Base-by-base conservation (phyloP, 92 coral and sea anemone species). In the Siderastrea radians region DNA sequence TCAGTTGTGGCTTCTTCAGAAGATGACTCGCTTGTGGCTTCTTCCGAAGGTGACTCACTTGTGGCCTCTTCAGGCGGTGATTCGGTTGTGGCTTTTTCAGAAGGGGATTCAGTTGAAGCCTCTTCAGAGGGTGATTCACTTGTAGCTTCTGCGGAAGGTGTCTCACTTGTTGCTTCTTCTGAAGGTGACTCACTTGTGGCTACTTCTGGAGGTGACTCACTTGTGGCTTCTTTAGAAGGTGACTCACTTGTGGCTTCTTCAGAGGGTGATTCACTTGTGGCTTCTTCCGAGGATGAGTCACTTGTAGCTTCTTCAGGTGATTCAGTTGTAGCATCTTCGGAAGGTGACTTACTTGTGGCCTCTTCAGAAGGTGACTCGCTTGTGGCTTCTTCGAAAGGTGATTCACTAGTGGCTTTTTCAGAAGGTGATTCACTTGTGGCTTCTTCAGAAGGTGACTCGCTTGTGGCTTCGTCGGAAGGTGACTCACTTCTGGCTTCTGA, bases 241-340 rank as follows among this genome's bases (percentile, higher is more conserved):
- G 48, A 19, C 1, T 38, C 48, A 65, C 11, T 17, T 65, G 70
- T 65, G 7, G 46, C 48, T 3, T 3, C 70, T 61, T 38, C 70
- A 65, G 70, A 65, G n/a, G 48, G 48, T 65, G 70, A 65, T 26
- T 65, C 70, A 38, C 70, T 65, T 65, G 70, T 65, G 11, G 70
- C 14, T 11, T 19, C 48, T 65, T 65, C 70, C 0, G 48, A 65
- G n/a, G 70, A 45, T 65, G 70, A 19, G 0, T 38, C 48, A 19
- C 48, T 65, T 65, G 70, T 65, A 8, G 47, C 48, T 9, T 65
- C 70, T 65, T 65, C 70, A 17, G 70, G 47, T 19, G 48, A 65
- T 5, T 65, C 70, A 65, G 45, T 65, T 65, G 70, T 65, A 0
- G 70, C 70, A 6, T 65, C 70, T 65, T 65, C 70, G 1, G 48